phyloP scores from a whole-genome alignment of 2,113 vertebrate species.

The Burhinus bistriatus region DNA sequence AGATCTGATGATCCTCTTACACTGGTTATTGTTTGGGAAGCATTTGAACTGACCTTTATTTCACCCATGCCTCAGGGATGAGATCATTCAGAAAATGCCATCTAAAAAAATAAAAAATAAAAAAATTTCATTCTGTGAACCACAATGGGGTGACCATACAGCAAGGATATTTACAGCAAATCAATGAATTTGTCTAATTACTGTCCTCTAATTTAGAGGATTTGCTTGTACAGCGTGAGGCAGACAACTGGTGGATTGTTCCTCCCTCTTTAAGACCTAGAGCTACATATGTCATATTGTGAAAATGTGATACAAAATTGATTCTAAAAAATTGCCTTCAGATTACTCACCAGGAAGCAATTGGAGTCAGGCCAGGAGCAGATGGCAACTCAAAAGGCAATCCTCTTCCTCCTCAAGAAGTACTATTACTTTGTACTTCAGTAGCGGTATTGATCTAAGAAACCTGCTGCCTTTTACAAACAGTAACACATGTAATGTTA shows the following conservation, averaged over 20 bases:
- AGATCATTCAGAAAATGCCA: slow-evolving; percentile 35
- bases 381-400: slow-evolving; percentile 67
- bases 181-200: slow-evolving; percentile 40
- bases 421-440: slow-evolving; percentile 46
- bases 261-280: slow-evolving; percentile 5
- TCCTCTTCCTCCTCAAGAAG: slow-evolving; percentile 39
- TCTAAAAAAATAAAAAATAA: background rate
- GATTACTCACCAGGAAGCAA: slow-evolving; percentile 43
- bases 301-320: slow-evolving; percentile 49
- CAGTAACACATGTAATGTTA: background rate
- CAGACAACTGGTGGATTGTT: slow-evolving; percentile 22
- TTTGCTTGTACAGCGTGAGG: slow-evolving; percentile 24
- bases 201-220: background rate
- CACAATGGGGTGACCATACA: background rate
- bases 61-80: slow-evolving; percentile 34
- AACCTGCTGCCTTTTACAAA: slow-evolving; percentile 20
- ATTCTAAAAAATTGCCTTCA: slow-evolving; percentile 54
- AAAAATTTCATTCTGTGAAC: background rate
- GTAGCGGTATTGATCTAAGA: slow-evolving; percentile 8
- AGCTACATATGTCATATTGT: slow-evolving; percentile 39
- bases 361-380: slow-evolving; percentile 62
- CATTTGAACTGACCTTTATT: slow-evolving; percentile 34
- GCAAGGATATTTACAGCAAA: slow-evolving; percentile 23
- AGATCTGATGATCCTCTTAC: slow-evolving; percentile 18
- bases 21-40: slow-evolving; percentile 19